Base-by-base conservation (phyloP, 1,140 invertebrate species). In the Drosophila parvula region DNA sequence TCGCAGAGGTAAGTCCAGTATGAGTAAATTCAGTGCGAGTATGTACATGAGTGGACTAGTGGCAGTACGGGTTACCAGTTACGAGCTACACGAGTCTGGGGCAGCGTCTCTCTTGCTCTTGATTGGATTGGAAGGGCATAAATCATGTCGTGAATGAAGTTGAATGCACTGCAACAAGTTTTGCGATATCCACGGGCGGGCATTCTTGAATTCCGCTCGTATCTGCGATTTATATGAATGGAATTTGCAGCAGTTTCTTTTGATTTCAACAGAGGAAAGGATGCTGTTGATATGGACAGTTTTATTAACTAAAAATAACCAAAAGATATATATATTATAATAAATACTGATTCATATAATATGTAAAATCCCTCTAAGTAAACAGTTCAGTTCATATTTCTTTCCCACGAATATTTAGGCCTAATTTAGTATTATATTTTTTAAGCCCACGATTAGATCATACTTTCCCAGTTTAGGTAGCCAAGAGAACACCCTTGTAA, bases 121-220 rank as follows among this genome's bases (percentile, higher is more conserved):
- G 69, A 73, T 73, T 73, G 67, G 36, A 73, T 56, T 71, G 67
- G 50, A 59, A 56, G 67, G 40, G 69, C 65, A 73, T 71, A 73
- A 71, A 71, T 73, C 69, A 73, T 71, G 67, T 71, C 30, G 48
- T 71, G 69, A 73, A 73, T 73, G 69, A 71, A 73, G 69, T 73
- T 73, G 69, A 73, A 73, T 71, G 67, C 36, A 73, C 69, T 73
- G 69, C 69, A 73, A 71, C 69, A 59, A 48, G 51, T 71, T 38
- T 50, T 38, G 67, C 65, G 69, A 59, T 73, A 71, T 73, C 69
- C 67, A 71, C 69, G 14, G 38, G 36, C 43, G 44, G 69, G 44
- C 65, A 73, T 73, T 73, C 69, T 73, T 41, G 38, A 73, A 73
- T 73, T 73, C 51, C 51, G 27, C 4, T 41, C 65, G 44, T 71